Conservation (phyloP, 2,113 vertebrate genomes). For the Mustela lutreola region DNA sequence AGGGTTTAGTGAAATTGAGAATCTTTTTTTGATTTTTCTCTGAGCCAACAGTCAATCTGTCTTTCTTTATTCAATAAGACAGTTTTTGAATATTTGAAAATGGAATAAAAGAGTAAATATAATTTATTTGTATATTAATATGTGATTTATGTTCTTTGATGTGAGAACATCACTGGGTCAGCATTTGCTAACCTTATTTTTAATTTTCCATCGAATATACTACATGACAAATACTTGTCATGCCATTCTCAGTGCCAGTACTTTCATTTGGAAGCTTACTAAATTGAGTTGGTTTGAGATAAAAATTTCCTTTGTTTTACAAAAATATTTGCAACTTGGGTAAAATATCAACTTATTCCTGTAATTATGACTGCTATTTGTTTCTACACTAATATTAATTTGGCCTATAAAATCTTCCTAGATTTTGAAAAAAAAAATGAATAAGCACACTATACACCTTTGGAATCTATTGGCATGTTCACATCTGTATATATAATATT, state of each 20-base stretch:
- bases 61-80: conserved; percentile 6
- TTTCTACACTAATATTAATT: background rate
- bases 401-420: background rate
- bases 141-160: background rate
- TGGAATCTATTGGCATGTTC: background rate
- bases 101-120: background rate
- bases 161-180: background rate
- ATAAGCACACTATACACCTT: background rate
- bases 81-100: conserved; percentile 12
- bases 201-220: background rate
- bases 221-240: conserved; percentile 1
- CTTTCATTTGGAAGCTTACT: conserved; percentile 54
- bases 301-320: conserved; percentile 5
- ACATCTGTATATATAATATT: background rate
- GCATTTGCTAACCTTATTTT: conserved; percentile 36
- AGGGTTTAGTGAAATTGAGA: background rate
- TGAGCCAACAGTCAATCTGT: conserved; percentile 8
- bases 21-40: conserved; percentile 28
- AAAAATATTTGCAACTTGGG: background rate
- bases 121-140: background rate
- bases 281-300: background rate
- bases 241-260: background rate
- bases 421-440: background rate
- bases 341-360: background rate
- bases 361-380: background rate